Evolutionary conservation across 2,797 vertebrate species (phyloP), one percentile per base, ranked within the genome.

Genomic region (Aldrovandia affinis): DNA sequence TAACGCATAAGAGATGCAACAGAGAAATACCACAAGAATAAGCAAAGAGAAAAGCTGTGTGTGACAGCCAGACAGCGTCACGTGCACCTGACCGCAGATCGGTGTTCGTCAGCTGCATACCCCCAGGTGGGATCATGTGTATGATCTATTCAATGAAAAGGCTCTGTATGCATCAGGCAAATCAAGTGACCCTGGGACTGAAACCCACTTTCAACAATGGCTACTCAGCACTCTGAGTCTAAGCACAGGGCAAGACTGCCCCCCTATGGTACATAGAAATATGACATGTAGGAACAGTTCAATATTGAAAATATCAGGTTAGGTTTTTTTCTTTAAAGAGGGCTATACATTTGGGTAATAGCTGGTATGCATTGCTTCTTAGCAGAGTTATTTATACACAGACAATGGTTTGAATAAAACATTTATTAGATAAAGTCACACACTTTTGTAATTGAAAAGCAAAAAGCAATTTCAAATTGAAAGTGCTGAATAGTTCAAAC

Each of bases 181-280:
- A 39, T 73, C 68, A 75, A 70, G 14, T 18, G 18, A 12, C 30
- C 68, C 15, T 39, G 28, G 33, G 33, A 12, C 79, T 57, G 14
- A 61, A 59, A 50, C 3, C n/a, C 36, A 50, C 39, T 39, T 61
- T 63, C 15, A 12, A 20, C 30, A 78, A 14, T 7, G 52, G 18
- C n/a, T 22, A 9, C 7, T 3, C 20, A 36, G 30, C 36, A 68
- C 50, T 36, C n/a, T 8, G 22, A 30, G 44, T 68, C 30, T 70
- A 28, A 79, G 52, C 63, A 47, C 2, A 52, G 30, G 14, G 30
- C 44, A 54, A 68, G 50, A 78, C 77, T 84, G 78, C 59, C 83
- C 83, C 61, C 83, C n/a, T 39, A 44, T 80, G 83, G 42, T 78
- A 44, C 36, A 78, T 33, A 73, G 9, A 39, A 73, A 18, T 15